Conservation (phyloP, 2,113 vertebrate species). For the Macrotis lagotis region DNA sequence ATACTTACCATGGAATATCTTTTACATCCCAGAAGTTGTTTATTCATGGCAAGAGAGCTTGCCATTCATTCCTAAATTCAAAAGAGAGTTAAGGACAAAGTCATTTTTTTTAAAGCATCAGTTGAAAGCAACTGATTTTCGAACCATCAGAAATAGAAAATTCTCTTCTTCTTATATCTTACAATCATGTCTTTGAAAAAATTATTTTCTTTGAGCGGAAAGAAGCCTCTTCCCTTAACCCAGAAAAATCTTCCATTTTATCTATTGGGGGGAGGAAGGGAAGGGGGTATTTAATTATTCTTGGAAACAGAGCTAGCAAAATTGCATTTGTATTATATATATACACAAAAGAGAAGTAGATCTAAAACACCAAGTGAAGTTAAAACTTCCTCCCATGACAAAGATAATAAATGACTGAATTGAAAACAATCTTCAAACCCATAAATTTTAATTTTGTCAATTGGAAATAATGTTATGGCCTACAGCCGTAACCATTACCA, state of each 20-base stretch:
- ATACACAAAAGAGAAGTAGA: slow-evolving; percentile 31
- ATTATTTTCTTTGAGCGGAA: slow-evolving; percentile 37
- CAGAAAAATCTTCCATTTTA: neutral
- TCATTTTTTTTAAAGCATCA: slow-evolving; percentile 40
- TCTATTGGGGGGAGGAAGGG: neutral
- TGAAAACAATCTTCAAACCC: slow-evolving; percentile 37
- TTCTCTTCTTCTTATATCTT: slow-evolving; percentile 7
- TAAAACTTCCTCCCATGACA: slow-evolving; percentile 26
- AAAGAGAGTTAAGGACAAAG: slow-evolving; percentile 40
- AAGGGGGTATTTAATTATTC: neutral
- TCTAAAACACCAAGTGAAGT: slow-evolving; percentile 40
- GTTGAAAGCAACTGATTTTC: slow-evolving; percentile 50
- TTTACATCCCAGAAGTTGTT: slow-evolving; percentile 15
- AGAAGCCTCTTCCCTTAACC: neutral
- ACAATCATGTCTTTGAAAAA: slow-evolving; percentile 47
- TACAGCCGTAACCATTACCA: slow-evolving; percentile 29
- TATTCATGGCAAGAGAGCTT: slow-evolving; percentile 52
- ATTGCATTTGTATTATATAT: neutral
- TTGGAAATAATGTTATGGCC: slow-evolving; percentile 51
- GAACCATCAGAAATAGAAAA: slow-evolving; percentile 25
- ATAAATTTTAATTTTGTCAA: slow-evolving; percentile 53
- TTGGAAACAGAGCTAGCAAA: slow-evolving; percentile 17
- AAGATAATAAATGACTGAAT: neutral
- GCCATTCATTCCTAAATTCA: slow-evolving; percentile 47
- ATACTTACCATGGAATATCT: slow-evolving; percentile 17